Percentiles rank a stretch among this genome's conserved stretches.
These are phyloP conservation scores for Stictonetta naevosa DNA, from an alignment of 2,113 vertebrate species.

Conservation along the genomic window DNA sequence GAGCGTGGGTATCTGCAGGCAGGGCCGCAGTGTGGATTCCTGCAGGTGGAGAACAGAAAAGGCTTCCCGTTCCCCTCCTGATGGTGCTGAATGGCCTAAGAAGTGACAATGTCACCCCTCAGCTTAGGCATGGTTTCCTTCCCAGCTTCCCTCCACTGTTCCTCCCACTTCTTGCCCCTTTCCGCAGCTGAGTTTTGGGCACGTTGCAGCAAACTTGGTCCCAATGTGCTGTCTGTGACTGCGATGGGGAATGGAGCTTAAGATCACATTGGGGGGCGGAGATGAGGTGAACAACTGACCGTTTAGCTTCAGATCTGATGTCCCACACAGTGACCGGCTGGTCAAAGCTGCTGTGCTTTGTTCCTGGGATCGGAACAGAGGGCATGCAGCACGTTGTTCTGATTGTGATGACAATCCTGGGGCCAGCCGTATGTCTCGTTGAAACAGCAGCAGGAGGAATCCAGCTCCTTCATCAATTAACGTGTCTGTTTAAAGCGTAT, in stretches of 20 bases:
- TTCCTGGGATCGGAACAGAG: not conserved
- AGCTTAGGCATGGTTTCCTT: not conserved
- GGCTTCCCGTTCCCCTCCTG: not conserved
- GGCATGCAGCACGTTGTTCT: not conserved
- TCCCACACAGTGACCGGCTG: not conserved
- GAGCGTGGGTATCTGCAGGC: not conserved
- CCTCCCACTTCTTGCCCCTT: not conserved
- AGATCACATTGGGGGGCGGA: not conserved
- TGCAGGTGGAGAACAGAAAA: not conserved
- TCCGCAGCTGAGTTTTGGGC: not conserved
- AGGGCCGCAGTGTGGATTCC: not conserved
- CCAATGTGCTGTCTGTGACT: not conserved
- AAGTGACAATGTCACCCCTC: not conserved
- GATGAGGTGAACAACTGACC: not conserved
- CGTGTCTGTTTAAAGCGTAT: not conserved
- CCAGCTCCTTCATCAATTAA: not conserved
- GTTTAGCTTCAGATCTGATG: not conserved
- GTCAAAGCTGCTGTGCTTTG: not conserved
- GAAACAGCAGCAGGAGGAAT: not conserved
- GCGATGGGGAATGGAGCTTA: not conserved
- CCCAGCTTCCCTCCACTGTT: not conserved
- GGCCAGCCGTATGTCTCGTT: not conserved
- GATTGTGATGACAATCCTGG: not conserved
- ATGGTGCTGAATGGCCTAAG: not conserved
- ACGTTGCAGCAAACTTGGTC: not conserved